phyloP scores from a whole-genome alignment of 2,113 vertebrate genomes.

The Mustela lutreola region DNA sequence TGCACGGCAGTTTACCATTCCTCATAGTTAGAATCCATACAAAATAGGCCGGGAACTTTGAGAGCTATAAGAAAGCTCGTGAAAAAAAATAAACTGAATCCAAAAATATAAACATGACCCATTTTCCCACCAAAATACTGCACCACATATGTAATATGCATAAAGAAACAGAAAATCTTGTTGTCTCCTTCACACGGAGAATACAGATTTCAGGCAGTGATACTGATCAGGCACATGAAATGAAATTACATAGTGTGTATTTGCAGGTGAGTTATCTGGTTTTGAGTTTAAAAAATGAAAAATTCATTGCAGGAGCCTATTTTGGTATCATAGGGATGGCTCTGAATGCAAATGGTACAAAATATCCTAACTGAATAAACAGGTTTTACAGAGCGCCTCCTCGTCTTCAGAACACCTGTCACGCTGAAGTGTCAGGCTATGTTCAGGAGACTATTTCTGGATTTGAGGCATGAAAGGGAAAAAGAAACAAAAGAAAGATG shows the following conservation, averaged over 20 bases:
- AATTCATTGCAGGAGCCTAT: conserved; percentile 67
- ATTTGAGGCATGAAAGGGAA: not conserved
- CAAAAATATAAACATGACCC: conserved; percentile 69
- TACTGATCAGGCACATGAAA: conserved; percentile 39
- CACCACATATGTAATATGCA: conserved; percentile 6
- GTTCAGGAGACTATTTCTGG: conserved; percentile 58
- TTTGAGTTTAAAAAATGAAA: conserved; percentile 71
- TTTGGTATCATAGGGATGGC: conserved; percentile 52
- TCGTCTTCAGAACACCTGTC: conserved; percentile 43
- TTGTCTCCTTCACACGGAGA: conserved; percentile 22
- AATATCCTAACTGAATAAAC: conserved; percentile 68
- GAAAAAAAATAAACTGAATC: conserved; percentile 58
- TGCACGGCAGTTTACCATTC: not conserved
- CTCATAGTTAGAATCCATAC: not conserved
- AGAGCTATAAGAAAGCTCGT: conserved; percentile 52
- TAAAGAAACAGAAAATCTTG: conserved; percentile 32
- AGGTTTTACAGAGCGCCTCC: not conserved
- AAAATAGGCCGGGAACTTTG: conserved; percentile 57
- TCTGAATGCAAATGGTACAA: conserved; percentile 72
- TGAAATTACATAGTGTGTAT: conserved; percentile 14
- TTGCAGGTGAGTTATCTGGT: conserved; percentile 66
- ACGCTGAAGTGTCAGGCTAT: not conserved
- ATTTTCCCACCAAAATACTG: conserved; percentile 59
- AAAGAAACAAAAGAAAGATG: conserved; percentile 47
- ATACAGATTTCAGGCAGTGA: not conserved